These are phyloP conservation scores for Arctopsyche grandis DNA, from an alignment of 1,140 invertebrate genomes.

Conservation along the genomic window DNA sequence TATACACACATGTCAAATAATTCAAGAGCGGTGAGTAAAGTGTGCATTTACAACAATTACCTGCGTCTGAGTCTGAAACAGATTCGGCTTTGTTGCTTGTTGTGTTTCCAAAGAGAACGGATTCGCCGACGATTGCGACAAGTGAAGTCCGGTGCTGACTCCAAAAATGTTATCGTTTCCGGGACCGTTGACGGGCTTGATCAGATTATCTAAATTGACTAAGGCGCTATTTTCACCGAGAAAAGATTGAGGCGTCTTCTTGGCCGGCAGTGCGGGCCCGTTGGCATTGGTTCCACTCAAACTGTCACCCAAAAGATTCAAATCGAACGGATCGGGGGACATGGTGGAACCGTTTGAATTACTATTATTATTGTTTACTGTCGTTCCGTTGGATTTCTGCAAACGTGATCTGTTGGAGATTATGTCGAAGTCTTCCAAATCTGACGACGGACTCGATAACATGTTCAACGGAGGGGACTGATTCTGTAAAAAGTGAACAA, in stretches of 20 bases:
- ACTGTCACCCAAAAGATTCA: slow-evolving; percentile 70
- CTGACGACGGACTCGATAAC: slow-evolving; percentile 71
- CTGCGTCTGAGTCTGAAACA: slow-evolving; percentile 52
- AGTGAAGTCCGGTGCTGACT: slow-evolving; percentile 24
- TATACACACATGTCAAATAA: slow-evolving; percentile 31
- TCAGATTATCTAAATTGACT: slow-evolving; percentile 95
- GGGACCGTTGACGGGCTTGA: slow-evolving; percentile 69
- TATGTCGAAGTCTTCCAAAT: slow-evolving; percentile 85
- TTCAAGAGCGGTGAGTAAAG: too few species aligned
- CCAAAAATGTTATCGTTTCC: slow-evolving; percentile 50
- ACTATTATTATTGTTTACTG: slow-evolving; percentile 57
- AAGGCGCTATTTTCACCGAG: slow-evolving; percentile 93
- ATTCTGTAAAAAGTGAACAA: slow-evolving; percentile 39
- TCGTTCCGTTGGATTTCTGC: slow-evolving; percentile 60
- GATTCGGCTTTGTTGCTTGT: slow-evolving; percentile 56
- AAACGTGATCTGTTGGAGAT: slow-evolving; percentile 74
- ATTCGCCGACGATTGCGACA: slow-evolving; percentile 56
- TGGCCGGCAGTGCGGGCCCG: slow-evolving; percentile 66
- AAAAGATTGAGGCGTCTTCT: slow-evolving; percentile 92
- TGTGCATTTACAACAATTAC: too few species aligned
- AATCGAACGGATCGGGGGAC: slow-evolving; percentile 77
- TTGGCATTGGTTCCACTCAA: slow-evolving; percentile 60
- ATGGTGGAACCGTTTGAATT: slow-evolving; percentile 59
- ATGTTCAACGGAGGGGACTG: slow-evolving; percentile 57
- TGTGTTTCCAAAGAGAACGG: slow-evolving; percentile 63